Evolutionary conservation across 2,888 invertebrate species (phyloP), one percentile per base, ranked within the genome.

Genomic region (Apomyelois bistriatella): DNA sequence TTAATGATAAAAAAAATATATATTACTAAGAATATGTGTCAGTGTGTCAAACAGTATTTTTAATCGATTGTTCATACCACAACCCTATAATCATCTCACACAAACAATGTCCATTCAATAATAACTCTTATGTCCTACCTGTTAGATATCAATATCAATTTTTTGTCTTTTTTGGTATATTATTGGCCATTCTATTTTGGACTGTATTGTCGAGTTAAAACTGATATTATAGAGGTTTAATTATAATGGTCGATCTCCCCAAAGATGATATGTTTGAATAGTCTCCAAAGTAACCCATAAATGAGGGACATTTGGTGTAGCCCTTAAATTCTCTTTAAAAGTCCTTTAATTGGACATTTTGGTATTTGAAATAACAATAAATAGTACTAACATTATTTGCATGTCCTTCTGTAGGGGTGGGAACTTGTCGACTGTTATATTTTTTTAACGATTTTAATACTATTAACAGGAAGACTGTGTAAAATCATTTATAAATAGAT

Each of bases 271-370:
- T 84, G 85, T 80, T 82, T 74, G 65, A 54, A 57, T 60, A 72
- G 69, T 75, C 75, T 75, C 74, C 70, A 76, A 73, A 75, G 74
- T 68, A 58, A 61, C 51, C 54, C 57, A 57, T 66, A 70, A 74
- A 62, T 61, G 60, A 75, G 70, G 79, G 78, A 84, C 85, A 85
- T 86, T 85, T 84, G 81, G 79, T 67, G 63, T 66, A 68, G 68
- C 73, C 71, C 74, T 77, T 79, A 79, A 84, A 75, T 68, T 71
- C 58, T 70, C 63, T 64, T 76, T 79, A 70, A 81, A 74, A 65
- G 73, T 64, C 74, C 74, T 80, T 77, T 74, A 75, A 83, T 80
- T 72, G 61, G 61, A 58, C 56, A 62, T 68, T 73, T 68, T 65
- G 58, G 58, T 60, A 62, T 58, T 66, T 57, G 53, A 58, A 65